Evolutionary conservation across 2,797 vertebrate species (phyloP).

Genomic region (Buphagus erythrorhynchus): DNA sequence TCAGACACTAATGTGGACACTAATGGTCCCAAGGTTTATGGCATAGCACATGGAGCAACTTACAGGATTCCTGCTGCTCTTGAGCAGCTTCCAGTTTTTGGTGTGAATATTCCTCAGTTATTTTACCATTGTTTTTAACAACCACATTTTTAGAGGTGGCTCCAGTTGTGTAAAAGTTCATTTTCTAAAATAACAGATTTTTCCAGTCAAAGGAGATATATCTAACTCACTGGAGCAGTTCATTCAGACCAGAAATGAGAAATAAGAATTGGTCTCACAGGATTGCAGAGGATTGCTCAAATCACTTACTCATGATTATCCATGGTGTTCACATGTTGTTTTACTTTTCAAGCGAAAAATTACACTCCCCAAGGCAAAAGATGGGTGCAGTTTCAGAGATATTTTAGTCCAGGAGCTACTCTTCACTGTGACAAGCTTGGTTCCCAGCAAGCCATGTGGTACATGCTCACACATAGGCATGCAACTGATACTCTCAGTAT

Average conservation of each 20-base stretch:
- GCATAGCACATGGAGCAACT: not conserved
- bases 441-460: not conserved
- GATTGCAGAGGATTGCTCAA: not conserved
- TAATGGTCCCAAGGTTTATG: not conserved
- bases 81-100: not conserved
- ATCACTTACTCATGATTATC: not conserved
- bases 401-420: not conserved
- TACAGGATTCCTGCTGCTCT: not conserved
- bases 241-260: not conserved
- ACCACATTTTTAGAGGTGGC: not conserved
- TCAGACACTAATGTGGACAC: not conserved
- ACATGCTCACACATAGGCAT: not conserved
- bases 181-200: not conserved
- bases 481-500: not conserved
- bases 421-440: not conserved
- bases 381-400: rapidly evolving
- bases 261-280: not conserved
- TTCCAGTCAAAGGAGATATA: not conserved
- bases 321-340: not conserved
- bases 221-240: not conserved
- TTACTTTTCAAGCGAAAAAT: not conserved
- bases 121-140: not conserved
- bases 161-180: not conserved
- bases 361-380: not conserved
- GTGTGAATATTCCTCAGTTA: not conserved